Base-by-base conservation (phyloP, 2,797 vertebrate species). In the Discoglossus pictus region DNA sequence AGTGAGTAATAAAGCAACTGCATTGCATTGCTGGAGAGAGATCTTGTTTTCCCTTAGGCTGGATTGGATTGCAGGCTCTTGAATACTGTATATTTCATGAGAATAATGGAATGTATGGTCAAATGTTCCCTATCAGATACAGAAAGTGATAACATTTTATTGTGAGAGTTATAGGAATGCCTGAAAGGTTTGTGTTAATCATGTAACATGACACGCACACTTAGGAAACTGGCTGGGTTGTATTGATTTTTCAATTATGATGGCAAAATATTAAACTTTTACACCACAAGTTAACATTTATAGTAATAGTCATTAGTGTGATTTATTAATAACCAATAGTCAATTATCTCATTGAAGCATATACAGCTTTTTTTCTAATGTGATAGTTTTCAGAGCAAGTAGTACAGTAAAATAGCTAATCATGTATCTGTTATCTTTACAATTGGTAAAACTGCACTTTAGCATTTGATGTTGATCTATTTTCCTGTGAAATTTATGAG, bases 1-100 rank as follows among this genome's bases (percentile, higher is more conserved):
- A 78, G 48, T 76, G 69, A 84, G 38, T 83, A 74, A 82, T 73
- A 56, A 65, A 48, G 74, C 84, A 79, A 80, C 73, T 77, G 59
- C 53, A 53, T 63, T 39, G 43, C 66, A 62, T 75, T 55, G 12
- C 13, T 72, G 36, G 75, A 50, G 61, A 55, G 39, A 76, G 68
- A 71, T 61, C 79, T 64, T 16, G 40, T 34, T 73, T 50, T 76
- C 72, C 38, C n/a, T 43, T 18, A 7, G 67, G 4, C 43, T 70
- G n/a, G 39, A 55, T 59, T 77, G 54, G 6, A 50, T 10, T 20
- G 58, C 12, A 67, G 3, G 2, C 43, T 1, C 12, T 38, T n/a
- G 58, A 65, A 51, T 60, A 18, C 25, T 21, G 34, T 69, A 66
- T 48, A 0, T 75, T 68, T 48, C 47, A 2, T 48, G 48, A 31